Conservation (phyloP, 2,888 invertebrate genomes). For the Macropis europaea region DNA sequence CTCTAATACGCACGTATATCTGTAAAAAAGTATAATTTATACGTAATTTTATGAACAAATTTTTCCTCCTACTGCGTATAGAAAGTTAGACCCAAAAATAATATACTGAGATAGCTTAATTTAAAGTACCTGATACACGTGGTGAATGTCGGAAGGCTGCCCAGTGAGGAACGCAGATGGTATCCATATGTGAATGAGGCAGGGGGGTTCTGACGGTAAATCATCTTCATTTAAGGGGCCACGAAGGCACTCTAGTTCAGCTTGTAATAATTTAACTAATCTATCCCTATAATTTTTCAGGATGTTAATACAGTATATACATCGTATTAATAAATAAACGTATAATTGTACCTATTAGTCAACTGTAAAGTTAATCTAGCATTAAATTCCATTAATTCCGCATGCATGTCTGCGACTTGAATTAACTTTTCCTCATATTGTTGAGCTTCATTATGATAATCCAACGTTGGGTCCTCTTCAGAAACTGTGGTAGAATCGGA, state of each 20-base stretch:
- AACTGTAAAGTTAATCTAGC: constrained; percentile 88
- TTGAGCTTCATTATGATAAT: constrained; percentile 86
- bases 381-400: constrained; percentile 95
- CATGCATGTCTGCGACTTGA: constrained; percentile 97
- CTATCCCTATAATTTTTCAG: constrained; percentile 81
- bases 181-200: constrained; percentile 91
- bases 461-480: constrained; percentile 75
- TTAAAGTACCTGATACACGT: constrained; percentile 90
- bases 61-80: neutral
- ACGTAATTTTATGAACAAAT: neutral
- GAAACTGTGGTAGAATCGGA: constrained; percentile 76
- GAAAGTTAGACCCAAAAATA: neutral
- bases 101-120: neutral
- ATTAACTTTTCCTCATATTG: constrained; percentile 93
- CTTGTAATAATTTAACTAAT: constrained; percentile 82
- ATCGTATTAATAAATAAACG: neutral
- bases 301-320: neutral
- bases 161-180: constrained; percentile 92
- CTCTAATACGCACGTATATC: constrained; percentile 90
- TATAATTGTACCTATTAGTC: constrained; percentile 75
- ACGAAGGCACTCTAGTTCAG: constrained; percentile 85
- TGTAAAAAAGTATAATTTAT: constrained; percentile 74
- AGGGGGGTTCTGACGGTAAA: constrained; percentile 74
- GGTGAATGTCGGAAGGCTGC: constrained; percentile 88
- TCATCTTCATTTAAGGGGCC: constrained; percentile 83